Evolutionary conservation across 2,797 vertebrate species (phyloP), one percentile per base, ranked within the genome.

Genomic region (Bryconaethiops microstoma): DNA sequence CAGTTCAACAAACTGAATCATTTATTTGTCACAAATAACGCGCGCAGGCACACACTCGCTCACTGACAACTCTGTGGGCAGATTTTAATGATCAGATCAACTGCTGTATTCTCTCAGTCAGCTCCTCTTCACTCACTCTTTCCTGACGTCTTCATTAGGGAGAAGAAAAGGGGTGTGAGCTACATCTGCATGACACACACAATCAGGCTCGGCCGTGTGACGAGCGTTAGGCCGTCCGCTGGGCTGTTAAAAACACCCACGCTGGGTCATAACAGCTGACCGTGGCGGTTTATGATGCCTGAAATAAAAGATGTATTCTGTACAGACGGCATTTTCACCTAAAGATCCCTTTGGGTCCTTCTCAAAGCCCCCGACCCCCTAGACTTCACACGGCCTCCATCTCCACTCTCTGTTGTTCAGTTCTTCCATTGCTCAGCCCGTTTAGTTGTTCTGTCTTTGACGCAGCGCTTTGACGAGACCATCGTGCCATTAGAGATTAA

Each of bases 161-260:
- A 16, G 67, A 23, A 50, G n/a, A 23, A 45, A 29, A 29, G 29
- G 29, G 29, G 29, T 29, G 29, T 48, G 35, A 63, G 7, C 25
- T 23, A 29, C 4, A 42, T 67, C 78, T 65, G 50, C 19, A 16
- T 45, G 25, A 6, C 39, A 23, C 54, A 10, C 59, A 39, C 74
- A 57, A 59, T 48, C 70, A 65, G 50, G 21, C 25, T 45, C 7
- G 13, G 69, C 59, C 52, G 7, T 35, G 8, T 65, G 54, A 67
- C 25, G 9, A 59, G 25, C 21, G 4, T 40, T 57, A 17, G 45
- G 39, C n/a, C 40, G 29, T 40, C 42, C 55, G 13, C 39, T 23
- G 21, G 71, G 16, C 59, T 21, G 40, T 80, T 80, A 80, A 68
- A 19, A 57, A 39, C n/a, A n/a, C 45, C 55, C 3, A 17, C 9